Evolutionary conservation across 2,797 vertebrate species (phyloP).

Genomic region (Dipus sagitta): DNA sequence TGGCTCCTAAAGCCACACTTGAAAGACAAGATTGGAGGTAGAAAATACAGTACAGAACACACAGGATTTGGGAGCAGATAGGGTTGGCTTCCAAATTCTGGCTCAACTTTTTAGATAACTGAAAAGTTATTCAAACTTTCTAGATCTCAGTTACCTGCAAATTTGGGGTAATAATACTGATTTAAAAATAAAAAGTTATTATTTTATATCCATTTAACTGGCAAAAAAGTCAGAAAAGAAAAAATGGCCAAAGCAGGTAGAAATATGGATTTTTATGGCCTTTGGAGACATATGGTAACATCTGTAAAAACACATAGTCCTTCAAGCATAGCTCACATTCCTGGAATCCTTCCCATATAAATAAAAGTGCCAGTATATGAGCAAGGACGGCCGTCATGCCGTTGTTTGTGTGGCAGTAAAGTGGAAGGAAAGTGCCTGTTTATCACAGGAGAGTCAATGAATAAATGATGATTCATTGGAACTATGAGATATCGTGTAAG

Average conservation of each 20-base stretch:
- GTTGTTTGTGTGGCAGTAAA: slow-evolving; percentile 58
- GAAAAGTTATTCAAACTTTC: not conserved
- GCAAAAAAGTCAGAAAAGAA: slow-evolving; percentile 59
- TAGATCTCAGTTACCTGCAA: not conserved
- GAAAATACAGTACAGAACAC: not conserved
- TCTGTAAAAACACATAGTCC: slow-evolving; percentile 54
- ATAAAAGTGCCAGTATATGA: slow-evolving; percentile 48
- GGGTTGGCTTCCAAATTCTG: slow-evolving; percentile 31
- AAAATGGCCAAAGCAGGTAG: slow-evolving; percentile 49
- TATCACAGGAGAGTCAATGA: slow-evolving; percentile 50
- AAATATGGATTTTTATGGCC: slow-evolving; percentile 40
- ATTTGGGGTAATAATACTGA: slow-evolving; percentile 34
- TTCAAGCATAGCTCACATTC: slow-evolving; percentile 32
- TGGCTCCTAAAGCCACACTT: not conserved
- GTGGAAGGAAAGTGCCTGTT: slow-evolving; percentile 57
- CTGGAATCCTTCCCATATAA: slow-evolving; percentile 59
- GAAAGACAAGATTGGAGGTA: not conserved
- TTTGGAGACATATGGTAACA: slow-evolving; percentile 48
- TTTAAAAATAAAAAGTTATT: slow-evolving; percentile 28
- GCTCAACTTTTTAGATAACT: slow-evolving; percentile 17
- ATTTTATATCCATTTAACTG: not conserved
- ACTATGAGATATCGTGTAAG: slow-evolving; percentile 3
- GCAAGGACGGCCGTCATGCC: not conserved
- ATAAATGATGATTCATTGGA: slow-evolving; percentile 50
- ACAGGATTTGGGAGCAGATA: not conserved